Base-by-base conservation (phyloP, 2,888 invertebrate species). In the Anarsia innoxiella region DNA sequence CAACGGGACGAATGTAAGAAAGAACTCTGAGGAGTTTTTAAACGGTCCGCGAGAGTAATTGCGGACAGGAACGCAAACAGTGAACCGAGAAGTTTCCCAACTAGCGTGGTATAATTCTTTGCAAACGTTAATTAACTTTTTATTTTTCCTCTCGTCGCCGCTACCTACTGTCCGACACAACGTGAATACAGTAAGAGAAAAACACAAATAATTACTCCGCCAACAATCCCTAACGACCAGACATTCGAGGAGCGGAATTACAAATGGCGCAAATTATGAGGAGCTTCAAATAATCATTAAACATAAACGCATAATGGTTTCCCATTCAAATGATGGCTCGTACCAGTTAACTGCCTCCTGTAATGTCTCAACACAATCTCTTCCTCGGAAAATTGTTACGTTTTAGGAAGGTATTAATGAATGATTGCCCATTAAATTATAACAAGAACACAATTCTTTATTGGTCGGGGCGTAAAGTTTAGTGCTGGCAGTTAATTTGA, bases 201-300 rank as follows among this genome's bases (percentile, higher is more conserved):
- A 66, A 64, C 51, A 63, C 52, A 55, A 64, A 66, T 62, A 71
- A 73, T 72, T 69, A 62, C 53, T 62, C 57, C 58, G 45, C 59
- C 58, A 59, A 56, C 62, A 61, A 64, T 61, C 56, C 67, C 51
- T 72, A 75, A 75, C 65, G 68, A 70, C 51, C 66, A 64, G 64
- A 59, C 66, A 61, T 66, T 66, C 50, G 49, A 54, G 53, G 46
- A 52, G 44, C 52, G 53, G 60, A 64, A 75, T 73, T 69, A 72
- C 68, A 60, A 77, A 76, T 66, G 69, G 65, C 58, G 56, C 59
- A 67, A 71, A 75, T 80, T 78, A 80, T 71, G 72, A 69, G 68
- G 56, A 66, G 69, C 69, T 78, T 74, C 69, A 75, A 79, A 79
- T 76, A 76, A 79, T 72, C 76, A 78, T 80, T 78, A 79, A 76